Evolutionary conservation across 2,797 vertebrate genomes (phyloP), one percentile per base, ranked within the genome.

Genomic region (Tarsius wallacei): DNA sequence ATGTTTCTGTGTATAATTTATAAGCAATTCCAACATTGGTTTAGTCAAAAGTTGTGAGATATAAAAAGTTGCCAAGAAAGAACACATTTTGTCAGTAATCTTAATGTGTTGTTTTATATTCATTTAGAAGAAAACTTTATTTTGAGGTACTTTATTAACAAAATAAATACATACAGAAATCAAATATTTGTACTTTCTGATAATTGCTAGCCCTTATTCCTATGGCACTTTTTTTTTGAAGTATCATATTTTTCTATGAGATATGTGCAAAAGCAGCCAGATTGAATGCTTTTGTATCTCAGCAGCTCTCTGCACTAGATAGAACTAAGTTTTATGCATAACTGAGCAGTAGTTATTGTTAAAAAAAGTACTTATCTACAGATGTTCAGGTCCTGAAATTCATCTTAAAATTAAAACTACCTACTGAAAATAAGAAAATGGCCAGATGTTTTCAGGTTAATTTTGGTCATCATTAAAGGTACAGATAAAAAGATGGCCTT

Each of bases 101-200:
- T 24, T 53, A 74, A 57, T 81, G 6, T 28, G 31, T 5, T 21
- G 24, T 14, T 89, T 90, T 92, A 77, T 53, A 42, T 59, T 68
- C 81, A 74, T 47, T 93, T 93, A 74, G 7, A 86, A 42, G 73
- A 80, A 57, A 31, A 89, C 4, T 51, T 68, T 51, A 95, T 68
- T 33, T 70, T 59, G 85, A n/a, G n/a, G n/a, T 1, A 85, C 61
- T 28, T 36, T 7, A 74, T 55, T 49, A 4, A 80, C 5, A 53
- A 33, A 85, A 33, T 84, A 82, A 28, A 22, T 73, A 66, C 57
- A 33, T 28, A 80, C 5, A 49, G 5, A 90, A 59, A 51, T 47
- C 24, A 26, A 64, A 4, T 66, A 61, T 89, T 68, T 74, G 0
- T 3, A 31, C 24, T 77, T 11, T 63, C 36, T 86, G 28, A 63